A percentile compares a stretch with the other conserved stretches of the same genome.
Conservation (phyloP, 1,140 invertebrate species). For the Achroia grisella region DNA sequence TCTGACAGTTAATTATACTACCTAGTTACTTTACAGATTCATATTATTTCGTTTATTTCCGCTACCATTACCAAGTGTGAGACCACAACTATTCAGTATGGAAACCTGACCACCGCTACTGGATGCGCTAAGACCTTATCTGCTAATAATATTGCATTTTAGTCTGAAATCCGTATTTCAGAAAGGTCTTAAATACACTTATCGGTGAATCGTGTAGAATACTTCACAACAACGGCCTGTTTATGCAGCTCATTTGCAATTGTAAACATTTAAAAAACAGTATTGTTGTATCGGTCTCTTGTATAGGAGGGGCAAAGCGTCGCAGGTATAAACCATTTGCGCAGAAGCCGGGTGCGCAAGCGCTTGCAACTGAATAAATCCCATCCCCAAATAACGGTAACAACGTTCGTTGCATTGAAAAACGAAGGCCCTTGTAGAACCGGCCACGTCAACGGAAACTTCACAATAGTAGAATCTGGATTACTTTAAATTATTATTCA, state of each 20-base stretch:
- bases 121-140: no score
- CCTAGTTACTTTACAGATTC: no score
- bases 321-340: slow-evolving; percentile 12
- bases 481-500: background rate
- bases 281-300: slow-evolving; percentile 3
- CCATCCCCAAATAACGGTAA: slow-evolving; percentile 27
- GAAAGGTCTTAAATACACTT: background rate
- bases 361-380: slow-evolving; percentile 19
- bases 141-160: no score
- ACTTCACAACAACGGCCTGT: slow-evolving; percentile 3
- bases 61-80: no score
- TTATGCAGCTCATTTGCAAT: slow-evolving; percentile 17
- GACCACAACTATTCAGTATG: no score
- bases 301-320: slow-evolving; percentile 1
- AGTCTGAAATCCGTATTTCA: no score
- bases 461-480: slow-evolving; percentile 1
- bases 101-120: no score
- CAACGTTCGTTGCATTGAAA: slow-evolving; percentile 14
- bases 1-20: no score
- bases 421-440: slow-evolving; percentile 18
- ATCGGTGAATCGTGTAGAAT: background rate
- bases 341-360: slow-evolving; percentile 17
- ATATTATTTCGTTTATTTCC: no score
- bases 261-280: slow-evolving; percentile 3
- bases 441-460: slow-evolving; percentile 24